A percentile compares a stretch with the other conserved stretches of the same genome.
These are phyloP conservation scores for Ophonus ardosiacus DNA, from an alignment of 2,888 invertebrate species.

Conservation along the genomic window DNA sequence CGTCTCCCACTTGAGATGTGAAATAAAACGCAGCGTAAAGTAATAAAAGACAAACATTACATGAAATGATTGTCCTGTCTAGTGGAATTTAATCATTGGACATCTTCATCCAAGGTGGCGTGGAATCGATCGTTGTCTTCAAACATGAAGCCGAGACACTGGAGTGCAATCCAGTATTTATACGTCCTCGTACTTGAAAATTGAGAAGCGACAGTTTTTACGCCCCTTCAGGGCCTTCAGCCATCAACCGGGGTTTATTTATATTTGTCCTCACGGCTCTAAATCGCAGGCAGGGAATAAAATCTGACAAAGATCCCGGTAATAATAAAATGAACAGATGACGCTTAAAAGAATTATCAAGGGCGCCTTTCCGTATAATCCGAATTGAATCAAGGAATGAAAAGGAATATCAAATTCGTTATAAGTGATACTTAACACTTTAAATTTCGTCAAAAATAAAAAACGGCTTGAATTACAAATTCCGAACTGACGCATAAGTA, in stretches of 20 bases:
- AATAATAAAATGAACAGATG: conserved; percentile 33
- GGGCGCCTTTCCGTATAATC: conserved; percentile 10
- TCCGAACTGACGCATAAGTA: too few species aligned
- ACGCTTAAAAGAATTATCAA: conserved; percentile 14
- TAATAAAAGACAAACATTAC: neutral
- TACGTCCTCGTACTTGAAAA: conserved; percentile 15
- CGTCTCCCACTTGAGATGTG: neutral
- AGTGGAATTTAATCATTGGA: neutral
- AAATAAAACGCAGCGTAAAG: neutral
- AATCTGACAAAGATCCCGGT: conserved; percentile 12
- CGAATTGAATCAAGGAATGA: conserved; percentile 12
- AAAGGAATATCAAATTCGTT: neutral
- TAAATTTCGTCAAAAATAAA: too few species aligned
- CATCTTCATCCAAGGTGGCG: conserved; percentile 19
- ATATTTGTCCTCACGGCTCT: conserved; percentile 21
- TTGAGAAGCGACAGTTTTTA: conserved; percentile 26
- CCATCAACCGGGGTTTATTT: conserved; percentile 26
- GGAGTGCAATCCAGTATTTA: conserved; percentile 28
- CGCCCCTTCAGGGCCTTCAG: neutral
- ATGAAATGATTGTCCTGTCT: conserved; percentile 16
- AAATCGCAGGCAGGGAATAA: conserved; percentile 22
- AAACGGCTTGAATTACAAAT: too few species aligned
- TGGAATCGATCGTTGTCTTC: conserved; percentile 17
- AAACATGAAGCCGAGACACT: conserved; percentile 11
- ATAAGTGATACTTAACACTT: neutral